Percentiles rank a stretch among this genome's conserved stretches.
Conservation (phyloP, 2,888 invertebrate genomes). For the Drosophila diplacantha region DNA sequence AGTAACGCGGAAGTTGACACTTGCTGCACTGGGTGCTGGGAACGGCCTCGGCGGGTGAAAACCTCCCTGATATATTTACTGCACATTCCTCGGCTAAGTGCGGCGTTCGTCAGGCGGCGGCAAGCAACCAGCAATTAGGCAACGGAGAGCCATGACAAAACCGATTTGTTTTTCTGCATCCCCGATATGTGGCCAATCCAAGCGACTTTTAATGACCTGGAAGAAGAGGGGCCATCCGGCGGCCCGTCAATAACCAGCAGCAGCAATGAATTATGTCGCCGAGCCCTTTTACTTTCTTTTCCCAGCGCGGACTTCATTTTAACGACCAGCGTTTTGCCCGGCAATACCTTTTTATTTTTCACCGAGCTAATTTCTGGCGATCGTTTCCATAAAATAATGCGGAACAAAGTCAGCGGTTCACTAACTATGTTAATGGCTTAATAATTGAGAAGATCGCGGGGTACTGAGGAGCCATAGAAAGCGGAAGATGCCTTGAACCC, state of each 20-base stretch:
- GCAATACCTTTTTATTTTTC: slow-evolving; percentile 21
- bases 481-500: slow-evolving; percentile 31
- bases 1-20: slow-evolving; percentile 72
- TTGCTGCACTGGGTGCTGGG: slow-evolving; percentile 49
- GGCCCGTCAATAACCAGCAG: slow-evolving; percentile 57
- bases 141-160: slow-evolving; percentile 25
- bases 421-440: slow-evolving; percentile 55
- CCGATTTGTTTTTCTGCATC: slow-evolving; percentile 23
- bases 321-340: too few relatives aligned
- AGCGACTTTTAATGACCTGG: slow-evolving; percentile 41
- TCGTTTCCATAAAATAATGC: slow-evolving; percentile 25
- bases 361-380: slow-evolving; percentile 24
- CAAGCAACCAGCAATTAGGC: slow-evolving; percentile 42
- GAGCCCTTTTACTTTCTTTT: slow-evolving; percentile 68
- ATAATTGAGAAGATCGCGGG: slow-evolving; percentile 51
- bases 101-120: slow-evolving; percentile 52
- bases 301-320: slow-evolving; percentile 30
- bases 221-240: slow-evolving; percentile 25
- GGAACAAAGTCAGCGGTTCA: slow-evolving; percentile 21
- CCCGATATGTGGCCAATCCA: slow-evolving; percentile 27
- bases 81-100: slow-evolving; percentile 56
- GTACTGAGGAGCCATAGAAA: slow-evolving; percentile 23
- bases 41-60: slow-evolving; percentile 57
- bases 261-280: slow-evolving; percentile 63
- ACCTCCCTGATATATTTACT: slow-evolving; percentile 60